Conservation (phyloP, 2,888 invertebrate genomes). For the Taenaris catops region DNA sequence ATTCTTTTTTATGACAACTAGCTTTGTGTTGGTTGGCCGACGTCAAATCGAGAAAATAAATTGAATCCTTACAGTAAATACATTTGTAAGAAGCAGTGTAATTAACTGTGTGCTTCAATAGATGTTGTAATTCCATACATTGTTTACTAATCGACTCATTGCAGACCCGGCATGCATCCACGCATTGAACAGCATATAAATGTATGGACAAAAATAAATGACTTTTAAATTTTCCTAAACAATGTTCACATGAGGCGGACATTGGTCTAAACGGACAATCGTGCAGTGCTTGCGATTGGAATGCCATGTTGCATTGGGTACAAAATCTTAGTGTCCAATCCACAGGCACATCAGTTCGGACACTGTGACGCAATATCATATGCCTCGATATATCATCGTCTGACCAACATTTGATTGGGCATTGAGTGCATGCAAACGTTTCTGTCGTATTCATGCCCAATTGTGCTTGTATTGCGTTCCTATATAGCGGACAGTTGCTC, state of each 20-base stretch:
- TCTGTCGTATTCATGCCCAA: neutral
- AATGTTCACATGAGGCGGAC: constrained; percentile 25
- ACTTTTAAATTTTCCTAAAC: constrained; percentile 30
- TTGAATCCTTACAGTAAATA: constrained; percentile 25
- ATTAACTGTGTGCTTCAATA: constrained; percentile 32
- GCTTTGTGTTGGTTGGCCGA: neutral
- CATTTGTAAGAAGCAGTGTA: constrained; percentile 35
- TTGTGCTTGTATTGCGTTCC: neutral
- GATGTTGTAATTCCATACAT: constrained; percentile 38
- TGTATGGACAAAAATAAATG: constrained; percentile 22
- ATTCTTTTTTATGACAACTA: neutral
- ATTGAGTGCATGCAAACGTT: constrained; percentile 16
- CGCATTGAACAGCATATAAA: neutral
- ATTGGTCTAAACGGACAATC: constrained; percentile 23
- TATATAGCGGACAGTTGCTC: constrained; percentile 14
- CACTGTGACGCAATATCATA: constrained; percentile 28
- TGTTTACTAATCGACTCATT: neutral
- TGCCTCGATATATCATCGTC: constrained; percentile 21
- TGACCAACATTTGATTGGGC: constrained; percentile 12
- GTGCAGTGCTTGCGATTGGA: constrained; percentile 22
- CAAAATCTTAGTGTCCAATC: constrained; percentile 2
- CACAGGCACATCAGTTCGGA: constrained; percentile 37
- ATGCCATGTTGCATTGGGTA: neutral
- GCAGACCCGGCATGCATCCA: constrained; percentile 33
- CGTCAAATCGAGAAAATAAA: constrained; percentile 13